These are phyloP conservation scores for Cybosia mesomella DNA, from an alignment of 2,888 invertebrate species.

Conservation along the genomic window DNA sequence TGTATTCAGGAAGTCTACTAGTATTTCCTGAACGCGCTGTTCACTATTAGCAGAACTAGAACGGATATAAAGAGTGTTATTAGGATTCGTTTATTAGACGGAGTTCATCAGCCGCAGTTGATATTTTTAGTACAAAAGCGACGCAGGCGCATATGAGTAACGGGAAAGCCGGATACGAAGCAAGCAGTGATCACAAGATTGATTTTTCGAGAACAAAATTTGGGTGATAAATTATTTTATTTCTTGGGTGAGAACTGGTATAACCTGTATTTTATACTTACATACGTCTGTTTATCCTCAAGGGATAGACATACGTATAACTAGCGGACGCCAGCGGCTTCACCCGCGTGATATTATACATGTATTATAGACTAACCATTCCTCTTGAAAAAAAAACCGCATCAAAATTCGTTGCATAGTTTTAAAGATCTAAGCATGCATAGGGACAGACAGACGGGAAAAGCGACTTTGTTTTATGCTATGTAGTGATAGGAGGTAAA, in stretches of 20 bases:
- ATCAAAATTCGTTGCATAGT: too few relatives aligned
- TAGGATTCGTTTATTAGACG: slow-evolving; percentile 45
- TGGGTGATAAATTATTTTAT: background rate
- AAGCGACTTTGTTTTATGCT: too few relatives aligned
- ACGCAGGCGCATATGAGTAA: slow-evolving; percentile 51
- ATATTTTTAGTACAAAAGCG: slow-evolving; percentile 68
- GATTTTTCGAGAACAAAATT: background rate
- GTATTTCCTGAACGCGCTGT: slow-evolving; percentile 7
- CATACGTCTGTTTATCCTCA: background rate
- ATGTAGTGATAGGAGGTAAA: too few relatives aligned
- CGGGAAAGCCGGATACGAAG: slow-evolving; percentile 66
- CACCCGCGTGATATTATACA: too few relatives aligned
- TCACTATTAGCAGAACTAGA: slow-evolving; percentile 25
- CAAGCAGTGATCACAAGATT: background rate
- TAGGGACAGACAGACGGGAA: too few relatives aligned
- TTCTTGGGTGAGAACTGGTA: background rate
- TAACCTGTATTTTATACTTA: too few relatives aligned
- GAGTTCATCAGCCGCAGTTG: slow-evolving; percentile 59
- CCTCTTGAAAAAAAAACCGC: too few relatives aligned
- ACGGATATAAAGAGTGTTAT: slow-evolving; percentile 41
- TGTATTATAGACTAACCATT: too few relatives aligned
- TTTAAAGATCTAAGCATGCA: too few relatives aligned
- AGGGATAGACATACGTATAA: too few relatives aligned
- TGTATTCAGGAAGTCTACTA: slow-evolving; percentile 7
- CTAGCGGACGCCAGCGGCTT: too few relatives aligned